Conservation (phyloP, 2,888 invertebrate genomes). For the Clitarchus hookeri region DNA sequence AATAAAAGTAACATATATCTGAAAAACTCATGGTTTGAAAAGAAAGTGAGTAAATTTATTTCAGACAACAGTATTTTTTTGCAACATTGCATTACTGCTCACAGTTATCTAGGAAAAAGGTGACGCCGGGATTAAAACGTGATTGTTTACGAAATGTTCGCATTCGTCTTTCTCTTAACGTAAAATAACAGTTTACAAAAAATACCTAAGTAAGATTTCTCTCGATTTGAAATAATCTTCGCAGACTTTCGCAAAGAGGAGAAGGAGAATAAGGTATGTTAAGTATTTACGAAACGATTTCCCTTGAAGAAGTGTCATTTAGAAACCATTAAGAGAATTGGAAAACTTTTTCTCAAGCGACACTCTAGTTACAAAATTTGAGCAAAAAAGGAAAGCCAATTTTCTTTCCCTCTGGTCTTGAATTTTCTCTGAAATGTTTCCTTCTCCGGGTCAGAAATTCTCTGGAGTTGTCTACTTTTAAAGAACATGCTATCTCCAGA, state of each 20-base stretch:
- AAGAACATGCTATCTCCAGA: background rate
- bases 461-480: background rate
- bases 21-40: too few relatives aligned
- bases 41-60: too few relatives aligned
- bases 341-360: conserved; percentile 1
- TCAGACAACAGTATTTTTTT: too few relatives aligned
- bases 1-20: too few relatives aligned
- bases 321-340: conserved; percentile 14
- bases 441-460: background rate
- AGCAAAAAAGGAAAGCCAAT: conserved; percentile 12
- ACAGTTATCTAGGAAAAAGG: too few relatives aligned
- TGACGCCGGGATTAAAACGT: background rate
- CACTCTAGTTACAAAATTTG: background rate
- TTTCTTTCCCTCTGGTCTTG: background rate
- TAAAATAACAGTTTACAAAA: background rate
- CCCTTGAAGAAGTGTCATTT: background rate
- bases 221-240: background rate
- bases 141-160: background rate
- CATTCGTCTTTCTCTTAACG: background rate
- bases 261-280: background rate
- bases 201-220: background rate
- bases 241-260: background rate
- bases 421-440: background rate
- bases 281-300: conserved; percentile 8
- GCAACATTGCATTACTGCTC: too few relatives aligned